Base-by-base conservation (phyloP, 2,888 invertebrate genomes). In the Trichogramma dendrolimi region DNA sequence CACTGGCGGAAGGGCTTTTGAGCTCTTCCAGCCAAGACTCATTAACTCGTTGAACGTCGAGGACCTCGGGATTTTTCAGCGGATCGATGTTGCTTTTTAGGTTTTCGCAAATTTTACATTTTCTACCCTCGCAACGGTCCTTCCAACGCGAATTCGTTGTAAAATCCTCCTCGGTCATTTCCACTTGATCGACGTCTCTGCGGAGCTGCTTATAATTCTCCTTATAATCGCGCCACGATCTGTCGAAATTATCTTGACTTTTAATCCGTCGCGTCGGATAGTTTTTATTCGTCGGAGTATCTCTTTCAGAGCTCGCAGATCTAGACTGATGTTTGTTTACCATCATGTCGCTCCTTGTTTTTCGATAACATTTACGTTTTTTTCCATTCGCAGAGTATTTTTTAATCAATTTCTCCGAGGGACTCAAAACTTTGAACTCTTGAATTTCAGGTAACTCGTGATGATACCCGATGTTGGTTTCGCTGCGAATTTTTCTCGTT, bases 151-250 rank as follows among this genome's bases (percentile, higher is more conserved):
- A 72, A n/a, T 71, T 73, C 8, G 66, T 69, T 71, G 72, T 72
- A 43, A 71, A 74, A 51, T 73, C 72, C 44, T 74, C 73, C 38
- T 75, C 75, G 2, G 63, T 67, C 4, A 52, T 48, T 4, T 69
- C 61, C 5, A 60, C 65, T 40, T 68, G 66, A 42, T 58, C 63
- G 4, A 52, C 38, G 6, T 70, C 62, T 10, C 66, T 71, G 0
- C 67, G 65, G 1, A 65, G 69, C 27, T 67, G 69, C 41, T 67
- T 71, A 61, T 72, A 75, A 5, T 72, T 66, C 48, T 77, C 75
- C 59, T 72, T 75, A 64, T 75, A 77, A 62, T 75, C 76, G 4
- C 72, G 71, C 76, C 76, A 77, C 10, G 75, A 76, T 4, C 72
- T 70, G 47, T 73, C 72, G 2, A 73, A 66, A 48, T 71, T 73